A percentile compares a stretch with the other conserved stretches of the same genome.
These are phyloP conservation scores for Melanotaenia pygmaea DNA, from an alignment of 2,797 vertebrate species.

Conservation along the genomic window DNA sequence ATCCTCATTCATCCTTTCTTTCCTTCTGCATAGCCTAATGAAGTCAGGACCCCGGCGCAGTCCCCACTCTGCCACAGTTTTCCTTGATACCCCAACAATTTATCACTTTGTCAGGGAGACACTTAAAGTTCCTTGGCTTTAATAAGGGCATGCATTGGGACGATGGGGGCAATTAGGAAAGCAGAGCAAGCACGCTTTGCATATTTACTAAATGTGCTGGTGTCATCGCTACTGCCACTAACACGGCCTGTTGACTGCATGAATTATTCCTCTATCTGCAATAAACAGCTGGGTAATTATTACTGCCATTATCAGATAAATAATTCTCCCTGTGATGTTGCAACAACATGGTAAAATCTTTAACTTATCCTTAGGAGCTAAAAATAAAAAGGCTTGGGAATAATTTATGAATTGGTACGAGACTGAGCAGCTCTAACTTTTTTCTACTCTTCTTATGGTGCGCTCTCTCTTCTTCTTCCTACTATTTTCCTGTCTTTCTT, in stretches of 20 bases:
- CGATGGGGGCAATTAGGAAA: constrained; percentile 93
- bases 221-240: constrained; percentile 88
- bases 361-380: constrained; percentile 82
- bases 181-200: constrained; percentile 90
- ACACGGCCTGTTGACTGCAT: constrained; percentile 98
- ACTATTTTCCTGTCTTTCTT: constrained; percentile 81
- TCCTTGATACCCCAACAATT: constrained; percentile 94
- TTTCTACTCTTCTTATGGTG: constrained; percentile 23
- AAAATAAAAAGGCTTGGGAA: constrained; percentile 59
- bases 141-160: constrained; percentile 98
- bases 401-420: constrained; percentile 89
- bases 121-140: constrained; percentile 96
- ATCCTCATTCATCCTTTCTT: constrained; percentile 91
- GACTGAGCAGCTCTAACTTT: constrained; percentile 69
- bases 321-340: constrained; percentile 90
- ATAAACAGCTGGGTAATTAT: constrained; percentile 99
- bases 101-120: constrained; percentile 99
- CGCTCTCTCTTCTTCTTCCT: constrained; percentile 80
- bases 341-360: constrained; percentile 84
- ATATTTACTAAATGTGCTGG: constrained; percentile 98
- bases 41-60: constrained; percentile 89
- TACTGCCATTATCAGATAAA: constrained; percentile 98
- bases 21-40: constrained; percentile 95
- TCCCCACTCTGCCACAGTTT: constrained; percentile 90
- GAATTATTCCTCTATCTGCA: constrained; percentile 99